Conservation (phyloP, 2,888 invertebrate genomes). For the Calameuta pallipes region DNA sequence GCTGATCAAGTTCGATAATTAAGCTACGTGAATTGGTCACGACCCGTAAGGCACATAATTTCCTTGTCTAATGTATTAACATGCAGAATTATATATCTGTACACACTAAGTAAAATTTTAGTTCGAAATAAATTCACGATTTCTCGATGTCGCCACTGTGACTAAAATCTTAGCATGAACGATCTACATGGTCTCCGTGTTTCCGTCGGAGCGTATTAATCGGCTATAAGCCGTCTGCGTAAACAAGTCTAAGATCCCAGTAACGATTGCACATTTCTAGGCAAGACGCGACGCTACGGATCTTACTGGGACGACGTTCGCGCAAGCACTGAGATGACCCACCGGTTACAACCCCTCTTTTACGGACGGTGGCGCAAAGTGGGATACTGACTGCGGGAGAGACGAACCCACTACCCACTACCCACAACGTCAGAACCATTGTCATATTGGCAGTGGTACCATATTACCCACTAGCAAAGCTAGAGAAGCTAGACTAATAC, state of each 20-base stretch:
- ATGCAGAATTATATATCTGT: background rate
- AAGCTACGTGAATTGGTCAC: background rate
- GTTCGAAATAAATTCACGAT: background rate
- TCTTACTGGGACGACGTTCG: slow-evolving; percentile 40
- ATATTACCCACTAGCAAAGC: background rate
- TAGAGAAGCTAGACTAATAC: background rate
- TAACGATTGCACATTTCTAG: background rate
- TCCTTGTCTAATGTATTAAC: background rate
- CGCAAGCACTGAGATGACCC: slow-evolving; percentile 51
- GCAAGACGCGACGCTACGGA: slow-evolving; percentile 6
- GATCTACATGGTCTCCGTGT: background rate
- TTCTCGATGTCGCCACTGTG: background rate
- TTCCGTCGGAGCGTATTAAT: background rate
- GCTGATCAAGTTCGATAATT: background rate
- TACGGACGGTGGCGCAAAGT: background rate
- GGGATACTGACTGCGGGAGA: background rate
- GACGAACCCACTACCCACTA: background rate
- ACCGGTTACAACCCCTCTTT: slow-evolving; percentile 34
- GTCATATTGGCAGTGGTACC: background rate
- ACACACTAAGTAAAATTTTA: background rate
- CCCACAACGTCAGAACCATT: background rate
- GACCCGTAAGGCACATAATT: background rate
- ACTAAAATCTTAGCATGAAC: background rate
- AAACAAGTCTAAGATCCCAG: background rate
- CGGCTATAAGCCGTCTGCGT: background rate